A percentile compares a stretch with the other conserved stretches of the same genome.
Conservation (phyloP, 2,797 vertebrate genomes). For the Syndactyla subalaris region DNA sequence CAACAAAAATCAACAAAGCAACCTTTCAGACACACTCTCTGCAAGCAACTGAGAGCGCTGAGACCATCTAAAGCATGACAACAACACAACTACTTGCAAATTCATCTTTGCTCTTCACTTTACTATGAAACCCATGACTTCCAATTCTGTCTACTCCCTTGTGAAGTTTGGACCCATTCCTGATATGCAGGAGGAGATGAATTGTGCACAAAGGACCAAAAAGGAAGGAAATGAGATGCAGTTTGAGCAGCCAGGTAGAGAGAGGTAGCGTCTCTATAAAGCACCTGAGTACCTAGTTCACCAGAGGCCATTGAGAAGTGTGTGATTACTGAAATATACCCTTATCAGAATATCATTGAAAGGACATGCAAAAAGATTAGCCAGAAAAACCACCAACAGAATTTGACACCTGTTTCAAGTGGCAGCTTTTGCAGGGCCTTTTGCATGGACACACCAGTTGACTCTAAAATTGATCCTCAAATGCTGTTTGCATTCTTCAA, state of each 20-base stretch:
- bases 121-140: not conserved
- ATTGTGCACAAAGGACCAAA: not conserved
- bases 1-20: not conserved
- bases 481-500: not conserved
- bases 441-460: not conserved
- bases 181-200: not conserved
- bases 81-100: not conserved
- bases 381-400: not conserved
- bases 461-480: not conserved
- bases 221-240: not conserved
- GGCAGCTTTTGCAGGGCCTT: not conserved
- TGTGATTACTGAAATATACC: not conserved
- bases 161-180: not conserved
- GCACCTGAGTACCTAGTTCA: not conserved
- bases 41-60: not conserved
- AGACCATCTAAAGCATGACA: not conserved
- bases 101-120: not conserved
- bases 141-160: not conserved
- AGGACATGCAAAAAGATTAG: not conserved
- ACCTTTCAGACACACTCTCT: not conserved
- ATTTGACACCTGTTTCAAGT: not conserved
- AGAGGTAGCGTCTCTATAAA: not conserved
- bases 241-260: not conserved
- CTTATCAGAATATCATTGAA: not conserved
- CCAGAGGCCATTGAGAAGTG: not conserved